Evolutionary conservation across 2,888 invertebrate species (phyloP).

Genomic region (Plagodis pulveraria): DNA sequence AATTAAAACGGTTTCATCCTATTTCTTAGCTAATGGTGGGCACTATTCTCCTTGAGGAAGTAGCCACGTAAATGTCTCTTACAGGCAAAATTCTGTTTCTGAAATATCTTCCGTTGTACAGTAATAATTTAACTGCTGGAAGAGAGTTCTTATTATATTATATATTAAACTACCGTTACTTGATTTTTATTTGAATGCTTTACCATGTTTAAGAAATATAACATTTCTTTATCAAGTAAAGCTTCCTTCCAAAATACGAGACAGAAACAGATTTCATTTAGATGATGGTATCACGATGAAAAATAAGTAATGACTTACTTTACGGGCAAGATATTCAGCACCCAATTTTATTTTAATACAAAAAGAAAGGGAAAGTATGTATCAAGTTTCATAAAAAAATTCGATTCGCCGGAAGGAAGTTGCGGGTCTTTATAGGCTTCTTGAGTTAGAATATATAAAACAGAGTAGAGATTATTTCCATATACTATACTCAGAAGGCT

Average conservation of each 20-base stretch:
- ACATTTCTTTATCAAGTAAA: too few relatives aligned
- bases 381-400: slow-evolving; percentile 37
- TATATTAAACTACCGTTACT: too few relatives aligned
- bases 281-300: slow-evolving; percentile 23
- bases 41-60: too few relatives aligned
- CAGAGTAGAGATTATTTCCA: slow-evolving; percentile 39
- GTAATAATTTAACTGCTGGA: too few relatives aligned
- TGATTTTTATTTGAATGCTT: too few relatives aligned
- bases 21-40: too few relatives aligned
- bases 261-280: slow-evolving; percentile 19
- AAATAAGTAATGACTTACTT: slow-evolving; percentile 31
- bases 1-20: too few relatives aligned
- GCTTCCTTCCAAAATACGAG: background rate
- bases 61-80: too few relatives aligned
- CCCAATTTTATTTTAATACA: slow-evolving; percentile 33
- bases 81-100: too few relatives aligned
- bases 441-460: slow-evolving; percentile 48
- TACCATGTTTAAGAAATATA: too few relatives aligned
- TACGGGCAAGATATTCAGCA: slow-evolving; percentile 4
- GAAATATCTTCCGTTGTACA: too few relatives aligned
- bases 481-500: slow-evolving; percentile 6
- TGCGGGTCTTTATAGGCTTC: slow-evolving; percentile 37
- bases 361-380: slow-evolving; percentile 35
- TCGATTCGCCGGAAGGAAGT: slow-evolving; percentile 26
- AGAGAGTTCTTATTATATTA: too few relatives aligned